Evolutionary conservation across 2,888 invertebrate genomes (phyloP).

Genomic region (Hololepta plana): DNA sequence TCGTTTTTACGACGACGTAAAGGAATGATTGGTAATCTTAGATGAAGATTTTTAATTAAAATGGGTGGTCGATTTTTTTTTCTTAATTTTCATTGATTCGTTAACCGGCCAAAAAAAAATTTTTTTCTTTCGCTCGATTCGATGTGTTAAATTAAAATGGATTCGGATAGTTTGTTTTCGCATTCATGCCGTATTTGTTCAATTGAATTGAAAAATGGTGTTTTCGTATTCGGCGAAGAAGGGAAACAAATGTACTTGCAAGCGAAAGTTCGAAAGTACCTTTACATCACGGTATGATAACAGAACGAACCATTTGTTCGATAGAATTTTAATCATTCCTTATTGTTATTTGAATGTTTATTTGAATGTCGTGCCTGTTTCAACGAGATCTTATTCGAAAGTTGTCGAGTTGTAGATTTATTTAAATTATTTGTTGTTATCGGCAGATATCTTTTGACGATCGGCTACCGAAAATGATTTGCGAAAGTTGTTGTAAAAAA

Average conservation of each 20-base stretch:
- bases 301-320: too few relatives aligned
- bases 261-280: conserved; percentile 48
- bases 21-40: conserved; percentile 16
- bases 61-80: conserved; percentile 11
- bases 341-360: too few relatives aligned
- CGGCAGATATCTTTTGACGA: conserved; percentile 45
- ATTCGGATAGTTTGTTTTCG: conserved; percentile 14
- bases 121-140: conserved; percentile 3
- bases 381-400: neutral
- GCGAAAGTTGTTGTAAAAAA: conserved; percentile 42
- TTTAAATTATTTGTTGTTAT: conserved; percentile 7
- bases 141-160: conserved; percentile 16
- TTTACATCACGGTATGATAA: conserved; percentile 46
- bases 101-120: too few relatives aligned
- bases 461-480: conserved; percentile 49
- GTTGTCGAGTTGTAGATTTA: too few relatives aligned
- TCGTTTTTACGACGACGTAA: conserved; percentile 17
- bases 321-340: neutral
- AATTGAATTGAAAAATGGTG: conserved; percentile 36
- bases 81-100: too few relatives aligned
- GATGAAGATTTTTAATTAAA: conserved; percentile 13
- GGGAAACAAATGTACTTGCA: conserved; percentile 43
- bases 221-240: conserved; percentile 47
- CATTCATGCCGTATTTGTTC: conserved; percentile 45
- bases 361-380: too few relatives aligned